Evolutionary conservation across 23 tunicate species (phyloP), one percentile per base, ranked within the genome.

Genomic region (Clavelina lepadiformis): DNA sequence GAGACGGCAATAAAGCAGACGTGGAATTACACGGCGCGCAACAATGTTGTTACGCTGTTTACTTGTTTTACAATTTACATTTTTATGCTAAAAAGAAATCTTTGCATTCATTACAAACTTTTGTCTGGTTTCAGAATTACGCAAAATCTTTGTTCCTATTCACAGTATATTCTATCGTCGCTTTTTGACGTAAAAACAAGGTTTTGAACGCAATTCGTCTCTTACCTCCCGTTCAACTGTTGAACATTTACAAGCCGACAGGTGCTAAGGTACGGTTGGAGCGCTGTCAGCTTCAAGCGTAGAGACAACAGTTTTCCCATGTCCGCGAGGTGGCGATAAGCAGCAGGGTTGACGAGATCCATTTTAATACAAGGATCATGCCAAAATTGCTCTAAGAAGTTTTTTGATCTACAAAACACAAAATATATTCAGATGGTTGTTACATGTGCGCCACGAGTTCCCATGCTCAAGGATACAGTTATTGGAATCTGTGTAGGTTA

Each of bases 331-430:
- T 81, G 64, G n/a, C 69, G 58, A 33, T 89, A 89, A 20, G 80
- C 78, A 15, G 68, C 71, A 6, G 89, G 88, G 57, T 89, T 89
- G 45, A 56, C 62, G 29, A 71, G 52, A 63, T 62, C 35, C 72
- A 89, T 28, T 20, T 81, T 63, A 18, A 89, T 75, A 51, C 79
- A 75, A 3, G 97, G 97, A 3, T 76, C 83, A 28, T 58, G 65
- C 82, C 80, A 81, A 20, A 54, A 62, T 49, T 72, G 78, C n/a
- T 63, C 54, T 33, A 89, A 65, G 56, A 81, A 89, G 34, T 38
- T 22, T 51, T 79, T 78, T 24, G 95, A 86, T 30, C 85, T 79
- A 27, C 3, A 33, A 33, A 49, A n/a, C n/a, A n/a, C n/a, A n/a
- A n/a, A n/a, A n/a, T n/a, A n/a, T n/a, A n/a, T n/a, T n/a, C n/a